Conservation (phyloP, 2,113 vertebrate genomes). For the Grus americana region DNA sequence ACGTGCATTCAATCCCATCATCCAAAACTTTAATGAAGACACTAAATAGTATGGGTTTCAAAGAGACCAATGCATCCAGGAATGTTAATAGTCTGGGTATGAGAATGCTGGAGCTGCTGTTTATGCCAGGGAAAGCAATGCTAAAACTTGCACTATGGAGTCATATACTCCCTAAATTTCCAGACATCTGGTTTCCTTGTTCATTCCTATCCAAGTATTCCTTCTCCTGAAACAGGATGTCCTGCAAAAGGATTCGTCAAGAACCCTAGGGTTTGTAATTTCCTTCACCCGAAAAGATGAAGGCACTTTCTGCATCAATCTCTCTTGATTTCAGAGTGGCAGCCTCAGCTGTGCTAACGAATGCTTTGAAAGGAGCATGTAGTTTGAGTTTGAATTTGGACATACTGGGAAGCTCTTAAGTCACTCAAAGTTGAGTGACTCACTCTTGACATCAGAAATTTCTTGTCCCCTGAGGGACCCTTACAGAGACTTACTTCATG, state of each 20-base stretch:
- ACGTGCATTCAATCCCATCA: background rate
- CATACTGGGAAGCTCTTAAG: background rate
- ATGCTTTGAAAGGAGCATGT: background rate
- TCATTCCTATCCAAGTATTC: background rate
- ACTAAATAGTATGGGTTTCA: background rate
- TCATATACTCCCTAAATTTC: background rate
- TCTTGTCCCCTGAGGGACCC: background rate
- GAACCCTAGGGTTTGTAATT: background rate
- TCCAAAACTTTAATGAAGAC: background rate
- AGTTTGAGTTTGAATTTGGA: background rate
- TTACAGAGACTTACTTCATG: background rate
- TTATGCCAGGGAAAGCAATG: background rate
- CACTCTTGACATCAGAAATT: background rate
- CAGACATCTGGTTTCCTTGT: background rate
- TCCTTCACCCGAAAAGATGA: background rate
- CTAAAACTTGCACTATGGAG: background rate
- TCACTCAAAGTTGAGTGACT: background rate
- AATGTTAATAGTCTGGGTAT: background rate
- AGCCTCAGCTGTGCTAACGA: background rate
- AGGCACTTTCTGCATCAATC: background rate
- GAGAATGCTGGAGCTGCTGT: background rate
- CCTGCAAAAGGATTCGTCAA: background rate
- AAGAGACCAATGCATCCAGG: background rate
- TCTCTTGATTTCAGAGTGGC: background rate
- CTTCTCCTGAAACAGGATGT: background rate